phyloP scores from a whole-genome alignment of 2,888 invertebrate species.

The Steinernema scapterisci region DNA sequence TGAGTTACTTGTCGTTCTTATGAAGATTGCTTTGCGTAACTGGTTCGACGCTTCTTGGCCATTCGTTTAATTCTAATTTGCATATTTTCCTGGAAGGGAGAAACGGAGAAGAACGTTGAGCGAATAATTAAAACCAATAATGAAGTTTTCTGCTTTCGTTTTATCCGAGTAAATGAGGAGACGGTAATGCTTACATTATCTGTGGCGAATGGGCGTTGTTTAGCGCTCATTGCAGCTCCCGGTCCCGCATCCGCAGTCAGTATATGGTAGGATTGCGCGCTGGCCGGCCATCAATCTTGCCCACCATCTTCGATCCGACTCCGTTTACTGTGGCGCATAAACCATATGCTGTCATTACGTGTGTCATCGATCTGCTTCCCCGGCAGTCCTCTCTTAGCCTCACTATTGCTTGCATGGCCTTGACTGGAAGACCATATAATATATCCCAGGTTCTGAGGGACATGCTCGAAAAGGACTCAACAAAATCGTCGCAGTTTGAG shows the following conservation, averaged over 20 bases:
- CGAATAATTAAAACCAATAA: slow-evolving; percentile 27
- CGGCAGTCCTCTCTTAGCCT: no score
- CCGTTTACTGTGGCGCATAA: neutral
- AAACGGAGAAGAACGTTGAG: neutral
- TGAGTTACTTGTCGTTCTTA: no score
- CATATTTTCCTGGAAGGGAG: slow-evolving; percentile 7
- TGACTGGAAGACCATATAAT: no score
- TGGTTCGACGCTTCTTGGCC: no score
- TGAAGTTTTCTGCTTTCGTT: slow-evolving; percentile 8
- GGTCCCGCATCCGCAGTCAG: neutral
- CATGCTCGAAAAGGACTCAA: no score
- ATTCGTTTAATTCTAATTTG: slow-evolving; percentile 16
- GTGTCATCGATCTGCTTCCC: neutral
- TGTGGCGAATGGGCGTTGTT: neutral
- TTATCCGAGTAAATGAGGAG: neutral
- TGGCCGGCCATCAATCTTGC: neutral
- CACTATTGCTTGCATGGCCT: no score
- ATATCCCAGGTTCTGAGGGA: no score
- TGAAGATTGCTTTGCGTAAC: no score
- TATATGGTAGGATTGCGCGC: slow-evolving; percentile 3
- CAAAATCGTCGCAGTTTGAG: no score
- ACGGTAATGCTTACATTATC: neutral
- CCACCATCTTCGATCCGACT: neutral
- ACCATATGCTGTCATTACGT: slow-evolving; percentile 1
- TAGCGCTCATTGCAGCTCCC: neutral